Evolutionary conservation across 2,888 invertebrate species (phyloP), one percentile per base, ranked within the genome.

Genomic region (Phrixothrix hirtus): DNA sequence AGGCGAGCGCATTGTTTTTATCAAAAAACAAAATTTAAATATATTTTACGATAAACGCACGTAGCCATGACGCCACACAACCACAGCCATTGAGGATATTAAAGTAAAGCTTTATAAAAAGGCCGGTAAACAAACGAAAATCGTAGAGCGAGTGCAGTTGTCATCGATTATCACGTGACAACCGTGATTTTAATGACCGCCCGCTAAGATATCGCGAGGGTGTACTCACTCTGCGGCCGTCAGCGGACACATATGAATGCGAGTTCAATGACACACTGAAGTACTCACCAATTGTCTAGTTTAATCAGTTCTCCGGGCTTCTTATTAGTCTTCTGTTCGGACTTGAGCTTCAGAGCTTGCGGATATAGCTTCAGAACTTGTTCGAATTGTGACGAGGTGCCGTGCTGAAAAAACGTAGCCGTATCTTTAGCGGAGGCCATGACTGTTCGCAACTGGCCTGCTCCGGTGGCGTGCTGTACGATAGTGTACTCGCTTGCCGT

Each of bases 231-330:
- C 63, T 57, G 56, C 58, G 64, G 53, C 59, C 58, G 64, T 60
- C 64, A 63, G 60, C 57, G 56, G 60, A 57, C 62, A 62, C 61
- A 63, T 60, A 59, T 60, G 61, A 64, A 60, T 60, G 58, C 55
- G 60, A 38, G 66, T 66, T 66, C 66, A 66, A 60, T 66, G 66
- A 66, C 67, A 67, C 61, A 63, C 60, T 55, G 48, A 63, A 59
- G 71, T 74, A 87, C 90, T 91, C 81, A 92, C 95, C 95, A 95
- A 77, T 92, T 89, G 81, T 95, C 95, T 81, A 95, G 82, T 80
- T 94, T 93, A 78, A 95, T 88, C 74, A 94, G 84, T 79, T 95
- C 95, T 77, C 94, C 94, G 48, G 94, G 91, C 80, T 90, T 95
- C 83, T 94, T 56, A 76, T 94, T 48, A 75, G 86, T 87, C 77